Conservation (phyloP, 2,113 vertebrate genomes). For the Notechis scutatus region DNA sequence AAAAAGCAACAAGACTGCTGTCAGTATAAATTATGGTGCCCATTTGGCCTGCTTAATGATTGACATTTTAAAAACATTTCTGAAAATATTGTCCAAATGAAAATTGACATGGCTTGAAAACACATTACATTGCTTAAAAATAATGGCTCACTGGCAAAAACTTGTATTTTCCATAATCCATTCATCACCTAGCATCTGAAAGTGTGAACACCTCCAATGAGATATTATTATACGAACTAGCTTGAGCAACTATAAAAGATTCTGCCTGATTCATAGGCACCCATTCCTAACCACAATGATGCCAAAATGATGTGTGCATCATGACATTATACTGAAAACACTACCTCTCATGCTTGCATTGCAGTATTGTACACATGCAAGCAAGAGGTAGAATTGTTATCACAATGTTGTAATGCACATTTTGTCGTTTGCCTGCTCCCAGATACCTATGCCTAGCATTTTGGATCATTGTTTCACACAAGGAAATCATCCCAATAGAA, state of each 20-base stretch:
- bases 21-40: not conserved
- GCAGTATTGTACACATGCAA: not conserved
- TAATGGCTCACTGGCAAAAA: not conserved
- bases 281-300: not conserved
- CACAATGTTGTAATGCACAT: not conserved
- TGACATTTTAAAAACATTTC: conserved; percentile 2
- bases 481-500: not conserved
- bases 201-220: not conserved
- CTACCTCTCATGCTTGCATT: not conserved
- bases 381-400: not conserved
- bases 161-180: not conserved
- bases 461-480: not conserved
- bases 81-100: not conserved
- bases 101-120: not conserved
- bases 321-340: not conserved
- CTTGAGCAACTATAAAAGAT: not conserved
- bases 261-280: not conserved
- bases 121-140: not conserved
- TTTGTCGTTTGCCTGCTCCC: not conserved
- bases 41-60: not conserved
- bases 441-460: not conserved
- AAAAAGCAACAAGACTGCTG: not conserved
- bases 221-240: not conserved
- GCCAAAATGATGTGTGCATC: not conserved
- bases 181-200: not conserved